Base-by-base conservation (phyloP, 2,888 invertebrate species). In the Schrankia costaestrigalis region DNA sequence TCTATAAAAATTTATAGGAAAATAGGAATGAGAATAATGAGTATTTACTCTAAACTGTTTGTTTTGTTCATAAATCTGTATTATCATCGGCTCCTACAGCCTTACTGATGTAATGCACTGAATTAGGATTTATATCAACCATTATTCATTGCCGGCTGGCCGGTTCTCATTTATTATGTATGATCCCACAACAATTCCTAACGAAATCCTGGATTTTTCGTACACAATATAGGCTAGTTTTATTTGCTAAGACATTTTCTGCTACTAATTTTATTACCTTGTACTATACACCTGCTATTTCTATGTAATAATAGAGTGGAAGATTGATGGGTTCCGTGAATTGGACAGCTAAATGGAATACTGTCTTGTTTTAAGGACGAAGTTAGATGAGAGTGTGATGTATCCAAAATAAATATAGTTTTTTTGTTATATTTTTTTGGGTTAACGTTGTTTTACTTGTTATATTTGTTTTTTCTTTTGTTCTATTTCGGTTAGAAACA, bases 91-190 rank as follows among this genome's bases (percentile, higher is more conserved):
- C 56, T 48, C 54, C 51, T 51, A 51, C 45, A 51, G 53, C 32
- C 48, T 37, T 49, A 28, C 57, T 64, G 64, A 65, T 69, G 65
- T 71, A 71, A 71, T 71, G 69, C 65, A 71, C 58, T 63, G 66
- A 68, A 73, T 73, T 70, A 72, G 66, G 65, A 72, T 76, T 71
- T 73, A 71, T 70, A 63, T 36, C 42, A 34, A 47, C 63, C 63
- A 67, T 73, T 63, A 63, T 60, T 71, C 69, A 70, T 65, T 57
- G 59, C 56, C 51, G 52, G 54, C 53, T 54, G 56, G 54, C 47
- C 50, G 37, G 40, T 42, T 56, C 42, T 47, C 56, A 59, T 67
- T 63, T 64, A 69, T 65, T 69, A 66, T 68, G 36, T 28, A 37
- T 37, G 32, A 37, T 24, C 31, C 12, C 24, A 25, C 14, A 28